These are phyloP conservation scores for Campylomormyrus tamandua DNA, from an alignment of 2,113 vertebrate genomes.

Conservation along the genomic window DNA sequence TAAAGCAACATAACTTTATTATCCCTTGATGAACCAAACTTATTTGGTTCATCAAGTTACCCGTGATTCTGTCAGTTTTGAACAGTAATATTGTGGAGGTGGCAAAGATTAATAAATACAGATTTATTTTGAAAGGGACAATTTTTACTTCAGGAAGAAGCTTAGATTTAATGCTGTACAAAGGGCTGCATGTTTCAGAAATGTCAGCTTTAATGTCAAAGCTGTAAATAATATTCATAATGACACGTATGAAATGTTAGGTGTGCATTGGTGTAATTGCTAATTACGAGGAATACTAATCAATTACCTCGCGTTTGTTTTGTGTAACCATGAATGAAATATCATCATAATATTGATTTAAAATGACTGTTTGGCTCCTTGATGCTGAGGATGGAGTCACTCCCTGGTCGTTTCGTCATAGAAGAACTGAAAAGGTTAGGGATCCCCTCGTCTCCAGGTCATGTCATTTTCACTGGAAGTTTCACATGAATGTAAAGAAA, in stretches of 20 bases:
- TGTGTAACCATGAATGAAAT: not conserved
- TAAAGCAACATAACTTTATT: not conserved
- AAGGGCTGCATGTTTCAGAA: not conserved
- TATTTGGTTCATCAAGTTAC: not conserved
- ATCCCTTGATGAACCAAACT: not conserved
- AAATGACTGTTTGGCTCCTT: not conserved
- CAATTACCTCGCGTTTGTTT: not conserved
- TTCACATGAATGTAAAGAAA: not conserved
- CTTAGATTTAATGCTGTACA: not conserved
- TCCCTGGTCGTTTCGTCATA: too few relatives aligned
- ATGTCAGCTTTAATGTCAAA: not conserved
- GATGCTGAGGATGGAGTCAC: not conserved
- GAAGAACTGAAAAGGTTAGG: not conserved
- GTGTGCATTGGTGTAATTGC: not conserved
- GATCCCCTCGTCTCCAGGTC: not conserved
- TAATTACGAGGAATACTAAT: not conserved
- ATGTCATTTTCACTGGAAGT: not conserved
- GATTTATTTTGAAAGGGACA: not conserved
- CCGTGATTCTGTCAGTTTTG: not conserved
- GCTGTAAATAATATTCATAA: not conserved
- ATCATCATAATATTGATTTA: not conserved
- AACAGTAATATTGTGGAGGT: not conserved
- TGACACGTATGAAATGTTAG: not conserved
- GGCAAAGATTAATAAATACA: not conserved
- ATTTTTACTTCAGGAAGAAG: not conserved